phyloP scores from a whole-genome alignment of 2,113 vertebrate species.

The Nibea albiflora region DNA sequence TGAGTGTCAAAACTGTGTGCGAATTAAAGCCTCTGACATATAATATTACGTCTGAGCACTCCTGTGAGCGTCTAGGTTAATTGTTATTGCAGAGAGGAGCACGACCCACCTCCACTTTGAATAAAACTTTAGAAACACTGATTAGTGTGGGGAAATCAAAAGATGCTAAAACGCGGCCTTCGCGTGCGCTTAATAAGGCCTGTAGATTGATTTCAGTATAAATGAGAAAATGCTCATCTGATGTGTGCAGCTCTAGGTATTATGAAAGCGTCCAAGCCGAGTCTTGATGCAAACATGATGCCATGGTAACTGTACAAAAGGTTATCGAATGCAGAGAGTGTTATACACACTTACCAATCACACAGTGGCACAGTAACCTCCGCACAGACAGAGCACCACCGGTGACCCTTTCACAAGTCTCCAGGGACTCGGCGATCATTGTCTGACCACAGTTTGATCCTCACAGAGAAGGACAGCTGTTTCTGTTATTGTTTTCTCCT shows the following conservation, averaged over 20 bases:
- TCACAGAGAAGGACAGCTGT: slow-evolving; percentile 15
- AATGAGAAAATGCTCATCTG: slow-evolving; percentile 6
- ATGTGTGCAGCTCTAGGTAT: not conserved
- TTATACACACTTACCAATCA: slow-evolving; percentile 20
- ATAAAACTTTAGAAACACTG: slow-evolving; percentile 14
- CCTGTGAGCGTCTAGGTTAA: slow-evolving; percentile 23
- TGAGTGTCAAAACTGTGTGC: slow-evolving; percentile 55
- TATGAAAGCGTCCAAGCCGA: slow-evolving; percentile 31
- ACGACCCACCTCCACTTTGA: slow-evolving; percentile 18
- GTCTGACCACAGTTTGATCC: slow-evolving; percentile 12
- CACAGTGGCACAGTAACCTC: slow-evolving; percentile 45
- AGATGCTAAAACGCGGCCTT: slow-evolving; percentile 14
- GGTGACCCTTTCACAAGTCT: slow-evolving; percentile 17
- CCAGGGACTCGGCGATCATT: not conserved
- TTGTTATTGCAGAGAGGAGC: slow-evolving; percentile 11
- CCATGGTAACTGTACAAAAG: slow-evolving; percentile 59
- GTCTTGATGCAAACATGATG: slow-evolving; percentile 47
- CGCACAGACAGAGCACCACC: slow-evolving; percentile 14
- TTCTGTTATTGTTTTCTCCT: slow-evolving; percentile 29
- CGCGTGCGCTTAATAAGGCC: not conserved
- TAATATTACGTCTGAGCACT: slow-evolving; percentile 25
- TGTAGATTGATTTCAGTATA: slow-evolving; percentile 14
- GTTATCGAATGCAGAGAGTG: slow-evolving; percentile 25
- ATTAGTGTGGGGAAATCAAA: slow-evolving; percentile 12
- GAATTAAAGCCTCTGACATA: slow-evolving; percentile 26